These are phyloP conservation scores for Eulimnadia texana DNA, from an alignment of 1,140 invertebrate species.

Conservation along the genomic window DNA sequence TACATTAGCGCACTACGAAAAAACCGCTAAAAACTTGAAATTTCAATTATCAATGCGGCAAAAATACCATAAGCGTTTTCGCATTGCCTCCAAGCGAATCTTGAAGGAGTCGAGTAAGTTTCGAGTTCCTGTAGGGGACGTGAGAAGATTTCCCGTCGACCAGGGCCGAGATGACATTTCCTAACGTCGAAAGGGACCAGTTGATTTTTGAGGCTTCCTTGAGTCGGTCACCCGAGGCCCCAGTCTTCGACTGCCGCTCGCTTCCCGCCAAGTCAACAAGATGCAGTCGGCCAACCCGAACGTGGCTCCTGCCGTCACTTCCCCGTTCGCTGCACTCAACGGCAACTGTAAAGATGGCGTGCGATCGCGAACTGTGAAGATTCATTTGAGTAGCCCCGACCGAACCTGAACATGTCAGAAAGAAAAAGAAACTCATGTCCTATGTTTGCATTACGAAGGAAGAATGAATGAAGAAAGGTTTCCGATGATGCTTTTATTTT, in stretches of 20 bases:
- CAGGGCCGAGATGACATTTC: slow-evolving; percentile 88
- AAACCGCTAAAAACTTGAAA: slow-evolving; percentile 12
- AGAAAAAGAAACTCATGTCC: too few relatives aligned
- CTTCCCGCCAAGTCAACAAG: slow-evolving; percentile 54
- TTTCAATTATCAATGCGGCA: neutral
- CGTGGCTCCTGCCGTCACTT: slow-evolving; percentile 42
- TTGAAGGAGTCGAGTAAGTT: slow-evolving; percentile 79
- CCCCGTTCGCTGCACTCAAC: slow-evolving; percentile 60
- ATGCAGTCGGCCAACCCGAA: slow-evolving; percentile 63
- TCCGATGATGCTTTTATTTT: too few relatives aligned
- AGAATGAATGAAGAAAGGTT: too few relatives aligned
- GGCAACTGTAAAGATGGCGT: slow-evolving; percentile 77
- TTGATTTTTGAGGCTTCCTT: slow-evolving; percentile 95
- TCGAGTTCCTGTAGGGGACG: slow-evolving; percentile 89
- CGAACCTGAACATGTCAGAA: too few relatives aligned
- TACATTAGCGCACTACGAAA: slow-evolving; percentile 84
- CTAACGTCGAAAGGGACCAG: slow-evolving; percentile 78
- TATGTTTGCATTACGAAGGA: too few relatives aligned
- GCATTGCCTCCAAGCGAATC: slow-evolving; percentile 92
- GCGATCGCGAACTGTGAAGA: slow-evolving; percentile 63
- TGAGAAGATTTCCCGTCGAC: slow-evolving; percentile 88
- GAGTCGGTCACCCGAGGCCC: slow-evolving; percentile 69
- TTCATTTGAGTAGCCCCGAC: slow-evolving; percentile 78
- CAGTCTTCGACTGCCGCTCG: slow-evolving; percentile 81
- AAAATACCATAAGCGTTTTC: slow-evolving; percentile 78